phyloP scores from a whole-genome alignment of 2,888 invertebrate genomes.

The Drosophila flavopinicola region DNA sequence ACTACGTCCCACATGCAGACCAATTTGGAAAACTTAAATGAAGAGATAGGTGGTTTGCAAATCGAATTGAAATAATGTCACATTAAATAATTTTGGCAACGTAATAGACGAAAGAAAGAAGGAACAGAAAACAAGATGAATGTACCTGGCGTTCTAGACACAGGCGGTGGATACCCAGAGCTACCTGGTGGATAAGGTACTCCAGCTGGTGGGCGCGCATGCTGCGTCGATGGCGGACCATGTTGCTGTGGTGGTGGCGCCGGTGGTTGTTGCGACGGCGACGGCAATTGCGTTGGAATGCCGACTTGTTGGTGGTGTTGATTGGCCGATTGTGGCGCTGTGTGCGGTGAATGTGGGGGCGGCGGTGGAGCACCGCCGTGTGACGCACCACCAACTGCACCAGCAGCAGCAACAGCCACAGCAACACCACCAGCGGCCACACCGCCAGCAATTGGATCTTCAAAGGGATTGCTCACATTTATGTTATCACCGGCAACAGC shows the following conservation, averaged over 20 bases:
- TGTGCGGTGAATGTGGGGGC: constrained; percentile 69
- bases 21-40: constrained; percentile 19
- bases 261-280: constrained; percentile 54
- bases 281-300: constrained; percentile 62
- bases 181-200: constrained; percentile 84
- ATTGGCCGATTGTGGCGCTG: constrained; percentile 55
- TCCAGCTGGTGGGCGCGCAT: constrained; percentile 72
- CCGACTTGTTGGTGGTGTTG: constrained; percentile 50
- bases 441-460: constrained; percentile 87
- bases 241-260: constrained; percentile 68
- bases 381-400: constrained; percentile 42
- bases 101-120: constrained; percentile 22
- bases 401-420: constrained; percentile 44
- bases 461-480: constrained; percentile 94
- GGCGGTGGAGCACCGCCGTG: constrained; percentile 57
- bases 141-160: constrained; percentile 85
- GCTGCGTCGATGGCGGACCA: constrained; percentile 67
- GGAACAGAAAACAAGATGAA: constrained; percentile 64
- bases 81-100: constrained; percentile 30
- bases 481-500: constrained; percentile 88
- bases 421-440: constrained; percentile 55
- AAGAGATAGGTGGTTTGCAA: constrained; percentile 5
- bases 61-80: constrained; percentile 18
- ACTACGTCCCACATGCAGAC: constrained; percentile 42
- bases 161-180: constrained; percentile 83